These are phyloP conservation scores for Rhagoletis pomonella DNA, from an alignment of 1,140 invertebrate species.

Conservation along the genomic window DNA sequence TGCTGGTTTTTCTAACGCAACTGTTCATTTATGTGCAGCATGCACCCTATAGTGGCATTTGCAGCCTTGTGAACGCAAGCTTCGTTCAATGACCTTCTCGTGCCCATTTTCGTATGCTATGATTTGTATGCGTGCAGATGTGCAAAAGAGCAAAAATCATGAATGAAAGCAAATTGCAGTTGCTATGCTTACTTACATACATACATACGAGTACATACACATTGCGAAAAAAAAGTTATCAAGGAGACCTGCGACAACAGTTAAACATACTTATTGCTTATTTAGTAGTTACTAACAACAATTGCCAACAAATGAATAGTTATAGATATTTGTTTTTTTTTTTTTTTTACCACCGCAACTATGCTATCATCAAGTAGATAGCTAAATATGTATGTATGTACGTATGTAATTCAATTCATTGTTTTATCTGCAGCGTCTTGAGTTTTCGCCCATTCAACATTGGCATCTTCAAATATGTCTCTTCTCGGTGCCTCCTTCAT, in stretches of 20 bases:
- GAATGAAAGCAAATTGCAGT: slow-evolving; percentile 12
- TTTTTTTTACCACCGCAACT: too few relatives aligned
- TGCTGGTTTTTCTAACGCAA: not conserved
- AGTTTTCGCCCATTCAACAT: slow-evolving; percentile 9
- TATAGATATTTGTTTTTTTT: too few relatives aligned
- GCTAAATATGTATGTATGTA: not conserved
- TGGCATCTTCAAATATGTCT: not conserved
- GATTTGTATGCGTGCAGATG: not conserved
- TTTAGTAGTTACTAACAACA: slow-evolving; percentile 2
- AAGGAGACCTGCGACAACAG: too few relatives aligned
- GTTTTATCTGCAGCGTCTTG: not conserved
- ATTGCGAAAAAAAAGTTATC: not conserved
- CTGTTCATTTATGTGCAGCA: not conserved
- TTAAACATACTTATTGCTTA: not conserved
- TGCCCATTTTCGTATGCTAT: not conserved
- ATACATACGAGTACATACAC: not conserved
- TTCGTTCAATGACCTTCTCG: not conserved
- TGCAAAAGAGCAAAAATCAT: not conserved
- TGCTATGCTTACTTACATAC: not conserved
- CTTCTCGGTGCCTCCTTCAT: not conserved
- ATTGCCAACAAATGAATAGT: not conserved
- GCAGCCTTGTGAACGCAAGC: not conserved
- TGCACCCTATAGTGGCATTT: not conserved
- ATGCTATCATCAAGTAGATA: too few relatives aligned
- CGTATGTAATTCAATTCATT: slow-evolving; percentile 11